phyloP scores from a whole-genome alignment of 30 jellyfish, hydroid and myxozoan species.

The Aurelia coerulea region DNA sequence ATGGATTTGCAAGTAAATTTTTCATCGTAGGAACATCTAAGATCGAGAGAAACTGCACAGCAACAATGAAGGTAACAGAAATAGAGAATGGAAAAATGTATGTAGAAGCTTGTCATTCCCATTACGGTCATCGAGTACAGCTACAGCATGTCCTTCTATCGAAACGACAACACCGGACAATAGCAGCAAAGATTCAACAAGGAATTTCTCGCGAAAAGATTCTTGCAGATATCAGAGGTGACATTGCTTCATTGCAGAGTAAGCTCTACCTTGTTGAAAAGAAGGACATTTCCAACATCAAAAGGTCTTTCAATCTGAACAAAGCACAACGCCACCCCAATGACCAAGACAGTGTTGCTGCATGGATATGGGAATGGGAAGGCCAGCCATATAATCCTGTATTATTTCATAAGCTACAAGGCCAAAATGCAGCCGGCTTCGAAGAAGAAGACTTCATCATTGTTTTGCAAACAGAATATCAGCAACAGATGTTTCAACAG shows the following conservation, averaged over 20 bases:
- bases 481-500: background rate
- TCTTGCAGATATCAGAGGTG: constrained; percentile 17
- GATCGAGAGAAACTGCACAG: too few species aligned
- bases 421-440: background rate
- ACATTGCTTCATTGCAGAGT: background rate
- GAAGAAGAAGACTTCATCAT: constrained; percentile 29
- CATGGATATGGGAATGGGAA: constrained; percentile 15
- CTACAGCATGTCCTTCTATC: constrained; percentile 36
- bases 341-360: background rate
- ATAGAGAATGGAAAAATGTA: background rate
- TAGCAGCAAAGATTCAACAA: constrained; percentile 44
- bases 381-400: constrained; percentile 4
- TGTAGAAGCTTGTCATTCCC: constrained; percentile 36
- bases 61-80: too few species aligned
- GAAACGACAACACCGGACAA: constrained; percentile 8
- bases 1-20: too few species aligned
- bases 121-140: constrained; percentile 20
- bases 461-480: constrained; percentile 54
- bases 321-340: constrained; percentile 13
- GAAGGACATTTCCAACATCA: constrained; percentile 26
- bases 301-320: constrained; percentile 1
- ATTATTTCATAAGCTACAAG: background rate
- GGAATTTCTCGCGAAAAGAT: constrained; percentile 32
- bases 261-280: constrained; percentile 17
- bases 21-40: too few species aligned